Percentiles rank a stretch among this genome's conserved stretches.
phyloP scores from a whole-genome alignment of 2,888 invertebrate species.

The Enoplolaimus lenunculus region DNA sequence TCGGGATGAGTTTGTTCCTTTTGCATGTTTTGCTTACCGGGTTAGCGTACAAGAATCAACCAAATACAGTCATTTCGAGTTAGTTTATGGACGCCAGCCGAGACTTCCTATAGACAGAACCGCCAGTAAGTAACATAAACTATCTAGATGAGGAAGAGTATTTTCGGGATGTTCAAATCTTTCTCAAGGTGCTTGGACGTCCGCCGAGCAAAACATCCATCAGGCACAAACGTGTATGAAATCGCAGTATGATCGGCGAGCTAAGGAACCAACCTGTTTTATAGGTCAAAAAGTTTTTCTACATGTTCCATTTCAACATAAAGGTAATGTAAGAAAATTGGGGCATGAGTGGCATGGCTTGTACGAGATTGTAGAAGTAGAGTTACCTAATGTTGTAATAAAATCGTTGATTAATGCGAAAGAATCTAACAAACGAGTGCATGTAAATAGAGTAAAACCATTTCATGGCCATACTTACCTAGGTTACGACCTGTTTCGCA shows the following conservation, averaged over 20 bases:
- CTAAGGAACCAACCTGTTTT: not conserved
- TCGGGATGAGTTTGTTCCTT: not conserved
- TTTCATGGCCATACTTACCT: not conserved
- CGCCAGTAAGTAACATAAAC: not conserved
- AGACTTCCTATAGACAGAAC: not conserved
- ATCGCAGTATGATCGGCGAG: not conserved
- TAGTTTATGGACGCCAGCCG: not conserved
- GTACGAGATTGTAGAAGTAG: not conserved
- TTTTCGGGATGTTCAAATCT: not conserved
- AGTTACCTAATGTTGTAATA: not conserved
- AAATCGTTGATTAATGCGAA: not conserved
- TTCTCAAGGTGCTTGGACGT: not conserved
- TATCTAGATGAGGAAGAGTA: not conserved
- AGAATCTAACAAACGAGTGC: not conserved
- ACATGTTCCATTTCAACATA: not conserved
- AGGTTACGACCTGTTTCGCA: too few relatives aligned
- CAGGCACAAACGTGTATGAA: not conserved
- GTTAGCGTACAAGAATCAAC: not conserved
- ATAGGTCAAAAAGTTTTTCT: not conserved
- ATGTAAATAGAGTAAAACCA: not conserved
- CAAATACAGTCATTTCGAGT: not conserved
- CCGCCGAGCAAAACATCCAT: not conserved
- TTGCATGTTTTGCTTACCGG: not conserved
- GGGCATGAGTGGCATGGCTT: not conserved
- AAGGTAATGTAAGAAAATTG: not conserved